These are phyloP conservation scores for Cotesia congregata DNA, from an alignment of 2,888 invertebrate species.

Conservation along the genomic window DNA sequence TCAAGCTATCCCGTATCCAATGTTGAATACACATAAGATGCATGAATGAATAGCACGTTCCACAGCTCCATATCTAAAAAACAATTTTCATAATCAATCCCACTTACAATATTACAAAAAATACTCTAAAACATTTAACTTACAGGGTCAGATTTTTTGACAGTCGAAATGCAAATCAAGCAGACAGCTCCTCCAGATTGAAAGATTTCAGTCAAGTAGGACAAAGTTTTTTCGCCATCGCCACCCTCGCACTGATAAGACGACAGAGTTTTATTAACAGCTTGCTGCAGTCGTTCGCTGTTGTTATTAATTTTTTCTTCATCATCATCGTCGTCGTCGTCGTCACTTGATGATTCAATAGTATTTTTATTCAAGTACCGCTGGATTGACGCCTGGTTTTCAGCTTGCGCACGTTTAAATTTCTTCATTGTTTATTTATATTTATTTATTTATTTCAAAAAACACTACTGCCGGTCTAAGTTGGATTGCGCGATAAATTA, in stretches of 20 bases:
- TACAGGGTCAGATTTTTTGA: slow-evolving; percentile 83
- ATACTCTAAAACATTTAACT: slow-evolving; percentile 39
- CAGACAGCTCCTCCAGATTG: slow-evolving; percentile 87
- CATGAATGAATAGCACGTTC: slow-evolving; percentile 85
- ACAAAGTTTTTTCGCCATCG: slow-evolving; percentile 76
- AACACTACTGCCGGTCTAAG: too few species aligned
- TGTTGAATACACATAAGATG: slow-evolving; percentile 91
- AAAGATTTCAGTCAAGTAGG: slow-evolving; percentile 83
- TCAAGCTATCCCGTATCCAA: slow-evolving; percentile 91
- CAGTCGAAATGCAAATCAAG: slow-evolving; percentile 90
- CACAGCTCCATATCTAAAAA: slow-evolving; percentile 87
- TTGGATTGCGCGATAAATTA: too few species aligned
- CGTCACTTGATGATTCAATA: slow-evolving; percentile 63
- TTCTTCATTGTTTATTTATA: slow-evolving; percentile 56
- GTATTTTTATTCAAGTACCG: slow-evolving; percentile 60
- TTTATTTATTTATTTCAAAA: too few species aligned
- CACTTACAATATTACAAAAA: background rate
- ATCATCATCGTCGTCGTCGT: slow-evolving; percentile 63
- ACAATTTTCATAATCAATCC: background rate
- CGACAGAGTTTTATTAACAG: slow-evolving; percentile 60
- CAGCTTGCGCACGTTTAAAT: slow-evolving; percentile 61
- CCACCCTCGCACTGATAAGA: slow-evolving; percentile 64
- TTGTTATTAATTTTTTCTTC: slow-evolving; percentile 49
- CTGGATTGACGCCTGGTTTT: slow-evolving; percentile 63
- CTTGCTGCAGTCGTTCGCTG: slow-evolving; percentile 60